Conservation (phyloP, 2,888 invertebrate genomes). For the Gasteruption jaculator region DNA sequence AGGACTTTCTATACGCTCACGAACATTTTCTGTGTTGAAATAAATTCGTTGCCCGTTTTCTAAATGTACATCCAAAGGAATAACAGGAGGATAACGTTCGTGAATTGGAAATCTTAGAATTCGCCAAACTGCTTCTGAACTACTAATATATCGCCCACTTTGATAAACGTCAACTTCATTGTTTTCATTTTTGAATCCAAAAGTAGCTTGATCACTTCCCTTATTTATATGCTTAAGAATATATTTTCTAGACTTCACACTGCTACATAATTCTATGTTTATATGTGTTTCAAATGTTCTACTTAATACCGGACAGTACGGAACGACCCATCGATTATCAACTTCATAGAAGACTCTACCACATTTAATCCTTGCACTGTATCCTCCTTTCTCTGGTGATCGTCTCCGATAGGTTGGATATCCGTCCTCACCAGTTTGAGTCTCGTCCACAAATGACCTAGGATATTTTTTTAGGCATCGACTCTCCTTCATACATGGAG, state of each 20-base stretch:
- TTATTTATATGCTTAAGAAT: slow-evolving; percentile 38
- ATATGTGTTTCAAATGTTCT: slow-evolving; percentile 35
- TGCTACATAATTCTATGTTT: slow-evolving; percentile 47
- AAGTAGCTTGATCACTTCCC: slow-evolving; percentile 32
- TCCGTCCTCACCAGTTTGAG: slow-evolving; percentile 33
- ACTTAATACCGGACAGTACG: slow-evolving; percentile 26
- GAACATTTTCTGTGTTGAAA: slow-evolving; percentile 26
- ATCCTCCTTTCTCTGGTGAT: slow-evolving; percentile 19
- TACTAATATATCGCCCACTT: slow-evolving; percentile 25
- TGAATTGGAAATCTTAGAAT: slow-evolving; percentile 32
- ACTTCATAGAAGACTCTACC: slow-evolving; percentile 8
- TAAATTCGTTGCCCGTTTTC: slow-evolving; percentile 33
- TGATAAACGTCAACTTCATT: slow-evolving; percentile 23
- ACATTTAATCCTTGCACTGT: slow-evolving; percentile 13
- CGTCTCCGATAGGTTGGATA: slow-evolving; percentile 40
- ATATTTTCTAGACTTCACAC: slow-evolving; percentile 37
- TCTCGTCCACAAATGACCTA: slow-evolving; percentile 27
- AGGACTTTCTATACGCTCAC: slow-evolving; percentile 13
- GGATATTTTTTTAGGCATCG: slow-evolving; percentile 44
- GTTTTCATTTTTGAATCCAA: no score
- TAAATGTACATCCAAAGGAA: slow-evolving; percentile 31
- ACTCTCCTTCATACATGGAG: slow-evolving; percentile 46
- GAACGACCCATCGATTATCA: slow-evolving; percentile 28
- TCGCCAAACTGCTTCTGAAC: slow-evolving; percentile 29
- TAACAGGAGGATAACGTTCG: slow-evolving; percentile 29